These are phyloP conservation scores for Drosophila sordidapex DNA, from an alignment of 2,888 invertebrate genomes.

Conservation along the genomic window DNA sequence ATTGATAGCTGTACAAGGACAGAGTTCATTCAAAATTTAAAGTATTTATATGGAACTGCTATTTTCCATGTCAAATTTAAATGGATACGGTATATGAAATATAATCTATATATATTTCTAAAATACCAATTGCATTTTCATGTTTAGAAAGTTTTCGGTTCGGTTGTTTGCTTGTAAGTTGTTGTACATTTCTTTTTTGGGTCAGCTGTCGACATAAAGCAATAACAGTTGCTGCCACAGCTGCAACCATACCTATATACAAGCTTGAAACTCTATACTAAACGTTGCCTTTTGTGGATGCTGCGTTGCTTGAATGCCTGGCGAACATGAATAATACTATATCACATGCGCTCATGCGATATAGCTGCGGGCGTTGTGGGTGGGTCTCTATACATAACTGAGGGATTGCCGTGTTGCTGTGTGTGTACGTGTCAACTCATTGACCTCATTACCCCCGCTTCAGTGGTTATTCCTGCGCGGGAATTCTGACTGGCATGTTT, in stretches of 20 bases:
- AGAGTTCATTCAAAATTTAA: background rate
- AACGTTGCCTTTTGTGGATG: slow-evolving; percentile 55
- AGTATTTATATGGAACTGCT: background rate
- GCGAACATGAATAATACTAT: slow-evolving; percentile 66
- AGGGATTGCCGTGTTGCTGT: slow-evolving; percentile 56
- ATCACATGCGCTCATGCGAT: slow-evolving; percentile 61
- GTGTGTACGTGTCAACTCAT: slow-evolving; percentile 74
- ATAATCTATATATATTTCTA: background rate
- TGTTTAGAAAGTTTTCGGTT: slow-evolving; percentile 47
- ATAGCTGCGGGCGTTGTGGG: slow-evolving; percentile 20
- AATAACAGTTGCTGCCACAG: slow-evolving; percentile 13
- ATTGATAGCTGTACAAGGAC: background rate
- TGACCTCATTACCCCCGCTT: slow-evolving; percentile 61
- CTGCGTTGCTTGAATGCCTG: slow-evolving; percentile 52
- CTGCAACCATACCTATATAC: slow-evolving; percentile 5
- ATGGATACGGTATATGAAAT: background rate
- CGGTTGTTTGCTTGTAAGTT: slow-evolving; percentile 13
- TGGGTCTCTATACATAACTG: slow-evolving; percentile 24
- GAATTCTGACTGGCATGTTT: slow-evolving; percentile 26
- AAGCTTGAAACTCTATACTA: slow-evolving; percentile 24
- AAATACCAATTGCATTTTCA: slow-evolving; percentile 52
- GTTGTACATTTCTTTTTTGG: slow-evolving; percentile 20
- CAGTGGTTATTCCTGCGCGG: slow-evolving; percentile 3
- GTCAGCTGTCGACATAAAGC: slow-evolving; percentile 36
- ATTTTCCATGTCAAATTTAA: background rate